Conservation (phyloP, 1,140 invertebrate genomes). For the Helicoverpa armigera region DNA sequence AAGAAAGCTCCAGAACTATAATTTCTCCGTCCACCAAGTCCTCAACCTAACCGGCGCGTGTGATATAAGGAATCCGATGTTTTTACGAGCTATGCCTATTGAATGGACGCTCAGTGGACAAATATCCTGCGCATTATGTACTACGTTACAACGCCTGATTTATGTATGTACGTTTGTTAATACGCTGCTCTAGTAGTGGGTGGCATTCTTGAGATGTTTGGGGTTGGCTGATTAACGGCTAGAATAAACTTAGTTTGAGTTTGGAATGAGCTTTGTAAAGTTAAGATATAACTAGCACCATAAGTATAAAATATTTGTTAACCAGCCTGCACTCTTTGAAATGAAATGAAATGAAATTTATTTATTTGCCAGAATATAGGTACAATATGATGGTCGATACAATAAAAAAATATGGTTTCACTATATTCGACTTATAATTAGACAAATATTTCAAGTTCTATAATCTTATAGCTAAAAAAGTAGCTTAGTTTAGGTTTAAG, state of each 20-base stretch:
- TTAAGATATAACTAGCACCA: too few relatives aligned
- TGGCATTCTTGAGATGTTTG: background rate
- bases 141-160: slow-evolving; percentile 4
- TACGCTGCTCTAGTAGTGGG: background rate
- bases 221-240: background rate
- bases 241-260: background rate
- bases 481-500: too few relatives aligned
- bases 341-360: too few relatives aligned
- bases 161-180: slow-evolving; percentile 23
- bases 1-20: background rate
- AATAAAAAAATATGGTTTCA: too few relatives aligned
- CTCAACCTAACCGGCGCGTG: background rate
- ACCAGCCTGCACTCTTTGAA: too few relatives aligned
- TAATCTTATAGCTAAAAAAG: too few relatives aligned
- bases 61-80: slow-evolving; percentile 39
- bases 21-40: background rate
- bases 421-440: too few relatives aligned
- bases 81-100: slow-evolving; percentile 7
- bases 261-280: too few relatives aligned
- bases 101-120: slow-evolving; percentile 31
- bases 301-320: too few relatives aligned
- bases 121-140: slow-evolving; percentile 28
- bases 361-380: too few relatives aligned
- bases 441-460: too few relatives aligned
- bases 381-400: too few relatives aligned